Evolutionary conservation across 92 coral and sea anemone species (phyloP), one percentile per base, ranked within the genome.

Genomic region (Ricordea florida): DNA sequence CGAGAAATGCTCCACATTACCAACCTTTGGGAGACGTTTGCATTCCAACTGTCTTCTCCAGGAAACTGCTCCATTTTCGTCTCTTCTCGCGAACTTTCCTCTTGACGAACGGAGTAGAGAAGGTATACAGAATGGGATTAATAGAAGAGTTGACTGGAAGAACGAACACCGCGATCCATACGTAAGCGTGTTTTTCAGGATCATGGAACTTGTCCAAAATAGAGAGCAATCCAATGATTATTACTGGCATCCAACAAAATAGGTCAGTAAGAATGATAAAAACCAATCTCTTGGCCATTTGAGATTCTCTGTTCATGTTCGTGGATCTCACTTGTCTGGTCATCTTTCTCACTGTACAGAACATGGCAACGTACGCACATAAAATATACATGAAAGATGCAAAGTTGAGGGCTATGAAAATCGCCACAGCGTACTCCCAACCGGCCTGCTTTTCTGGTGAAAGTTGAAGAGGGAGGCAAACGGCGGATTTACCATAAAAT

Each of bases 221-320:
- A 0, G 98, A 76, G 31, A 93, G 44, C 10, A 93, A 69, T 29
- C 96, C 88, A 21, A 93, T 84, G 10, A 93, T 52, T 65, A 93
- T 93, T 3, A 93, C 98, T 13, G 98, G 98, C 90, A 93, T 80
- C 98, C 98, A 93, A 13, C 98, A 93, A 49, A 79, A 55, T 44
- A 93, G 87, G 44, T 93, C 98, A 7, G 98, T 90, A 15, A 80
- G 42, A 7, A 87, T 78, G 50, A 93, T 90, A 38, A 90, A 90
- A 8, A 83, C 59, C 93, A 93, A 80, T 30, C 89, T 46, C 49
- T 76, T 87, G 1, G 93, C 98, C 77, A 90, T 82, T 8, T 85
- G 73, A 4, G 97, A 79, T 28, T 90, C 96, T 27, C 87, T 63
- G 32, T 68, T 90, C 53, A 77, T 78, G 15, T 85, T 81, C 18